Conservation (phyloP, 2,888 invertebrate species). For the Oegoconia quadripuncta region DNA sequence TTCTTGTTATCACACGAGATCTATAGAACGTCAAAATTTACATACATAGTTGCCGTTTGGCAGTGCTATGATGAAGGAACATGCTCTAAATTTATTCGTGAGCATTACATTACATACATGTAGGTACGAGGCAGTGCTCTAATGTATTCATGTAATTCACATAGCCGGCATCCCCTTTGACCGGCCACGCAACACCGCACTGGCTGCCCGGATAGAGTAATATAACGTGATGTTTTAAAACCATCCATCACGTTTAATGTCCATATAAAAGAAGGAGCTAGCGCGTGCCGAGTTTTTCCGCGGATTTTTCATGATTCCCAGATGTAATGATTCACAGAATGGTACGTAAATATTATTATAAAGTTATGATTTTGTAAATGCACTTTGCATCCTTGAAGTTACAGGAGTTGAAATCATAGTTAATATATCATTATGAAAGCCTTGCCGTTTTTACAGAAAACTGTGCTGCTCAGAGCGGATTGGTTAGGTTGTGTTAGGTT, state of each 20-base stretch:
- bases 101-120: conserved; percentile 75
- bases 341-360: conserved; percentile 1
- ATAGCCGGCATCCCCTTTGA: conserved; percentile 78
- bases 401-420: too few relatives aligned
- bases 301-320: conserved; percentile 42
- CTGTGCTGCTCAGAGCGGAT: too few relatives aligned
- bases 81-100: conserved; percentile 74
- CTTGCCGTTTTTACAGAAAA: too few relatives aligned
- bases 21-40: conserved; percentile 56
- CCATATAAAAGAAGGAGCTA: conserved; percentile 70
- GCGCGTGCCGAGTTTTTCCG: conserved; percentile 50
- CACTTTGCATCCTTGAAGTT: too few relatives aligned
- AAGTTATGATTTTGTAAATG: too few relatives aligned
- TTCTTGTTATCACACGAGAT: conserved; percentile 41
- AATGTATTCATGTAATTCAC: conserved; percentile 80
- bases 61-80: conserved; percentile 64
- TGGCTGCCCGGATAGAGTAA: conserved; percentile 71
- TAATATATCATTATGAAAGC: too few relatives aligned
- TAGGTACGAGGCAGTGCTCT: conserved; percentile 69
- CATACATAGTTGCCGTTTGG: conserved; percentile 61
- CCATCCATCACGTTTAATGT: conserved; percentile 77
- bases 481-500: too few relatives aligned
- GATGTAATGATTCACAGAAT: conserved; percentile 34
- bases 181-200: conserved; percentile 77
- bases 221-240: conserved; percentile 78